A percentile compares a stretch with the other conserved stretches of the same genome.
phyloP scores from a whole-genome alignment of 2,797 vertebrate genomes.

The Psittacula echo region DNA sequence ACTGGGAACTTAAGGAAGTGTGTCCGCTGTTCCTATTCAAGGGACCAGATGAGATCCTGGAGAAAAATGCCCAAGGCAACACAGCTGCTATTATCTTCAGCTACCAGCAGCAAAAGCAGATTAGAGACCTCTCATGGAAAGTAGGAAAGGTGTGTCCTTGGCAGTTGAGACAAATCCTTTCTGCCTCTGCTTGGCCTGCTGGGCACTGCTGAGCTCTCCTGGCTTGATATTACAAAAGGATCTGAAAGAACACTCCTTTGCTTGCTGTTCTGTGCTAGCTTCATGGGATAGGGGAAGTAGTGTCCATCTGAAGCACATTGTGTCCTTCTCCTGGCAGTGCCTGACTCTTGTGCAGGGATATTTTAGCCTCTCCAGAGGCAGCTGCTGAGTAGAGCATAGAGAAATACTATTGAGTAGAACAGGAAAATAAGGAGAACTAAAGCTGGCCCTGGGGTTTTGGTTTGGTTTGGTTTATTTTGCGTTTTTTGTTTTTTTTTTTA shows the following conservation, averaged over 20 bases:
- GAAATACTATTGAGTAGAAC: neutral
- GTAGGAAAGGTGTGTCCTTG: neutral
- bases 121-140: neutral
- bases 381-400: neutral
- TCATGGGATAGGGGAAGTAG: neutral
- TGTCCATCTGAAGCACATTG: neutral
- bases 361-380: conserved; percentile 16
- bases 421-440: neutral
- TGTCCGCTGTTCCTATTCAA: neutral
- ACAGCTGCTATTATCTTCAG: neutral
- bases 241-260: neutral
- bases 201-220: neutral
- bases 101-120: neutral
- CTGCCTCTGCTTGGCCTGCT: neutral
- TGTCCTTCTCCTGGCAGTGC: neutral
- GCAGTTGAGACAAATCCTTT: neutral
- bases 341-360: neutral
- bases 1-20: neutral
- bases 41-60: neutral
- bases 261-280: neutral
- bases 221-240: neutral
- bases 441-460: neutral
- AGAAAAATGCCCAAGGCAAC: neutral
- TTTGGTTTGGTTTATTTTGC: neutral
- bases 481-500: neutral